Base-by-base conservation (phyloP, 2,888 invertebrate genomes). In the Rosalia funebris region DNA sequence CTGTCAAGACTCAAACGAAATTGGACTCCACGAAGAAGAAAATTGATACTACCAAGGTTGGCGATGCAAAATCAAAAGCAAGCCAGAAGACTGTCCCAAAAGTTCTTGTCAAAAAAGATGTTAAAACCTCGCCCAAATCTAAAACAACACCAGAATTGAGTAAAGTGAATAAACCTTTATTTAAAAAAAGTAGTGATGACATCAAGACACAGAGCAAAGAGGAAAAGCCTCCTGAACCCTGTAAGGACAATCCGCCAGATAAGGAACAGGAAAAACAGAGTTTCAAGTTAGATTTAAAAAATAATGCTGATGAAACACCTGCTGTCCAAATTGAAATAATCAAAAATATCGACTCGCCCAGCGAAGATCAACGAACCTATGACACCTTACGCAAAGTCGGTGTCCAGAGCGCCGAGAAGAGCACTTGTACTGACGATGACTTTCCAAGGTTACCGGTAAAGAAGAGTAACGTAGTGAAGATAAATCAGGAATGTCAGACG, bases 311-410 rank as follows among this genome's bases (percentile, higher is more conserved):
- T 11, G 69, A 66, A 7, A 4, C 9, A n/a, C 42, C 44, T 25
- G 1, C 19, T 2, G 32, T 31, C 15, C 32, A 36, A 15, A 55
- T 41, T 32, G 20, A 56, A 4, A 36, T 20, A 3, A 45, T 60
- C 2, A 63, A 72, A 50, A 65, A 75, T 47, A 66, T 79, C 14
- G 78, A 81, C 69, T 81, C 81, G n/a, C 82, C 82, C 0, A 82
- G 81, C 65, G 82, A 82, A 67, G 82, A 82, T 66, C 81, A 82
- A 63, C 77, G 75, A 69, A 81, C 81, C 4, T 82, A 81, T 48
- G 81, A 82, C 65, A 79, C 75, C 10, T 65, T 81, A 12, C 71
- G 81, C 11, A 81, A 79, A 67, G 69, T 78, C 25, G 79, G 79
- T 0, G 81, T 82, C 11, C 72, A 77, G 65, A 79, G 78, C 68